Evolutionary conservation across 2,888 invertebrate genomes (phyloP).

Genomic region (Argynnis bischoffii): DNA sequence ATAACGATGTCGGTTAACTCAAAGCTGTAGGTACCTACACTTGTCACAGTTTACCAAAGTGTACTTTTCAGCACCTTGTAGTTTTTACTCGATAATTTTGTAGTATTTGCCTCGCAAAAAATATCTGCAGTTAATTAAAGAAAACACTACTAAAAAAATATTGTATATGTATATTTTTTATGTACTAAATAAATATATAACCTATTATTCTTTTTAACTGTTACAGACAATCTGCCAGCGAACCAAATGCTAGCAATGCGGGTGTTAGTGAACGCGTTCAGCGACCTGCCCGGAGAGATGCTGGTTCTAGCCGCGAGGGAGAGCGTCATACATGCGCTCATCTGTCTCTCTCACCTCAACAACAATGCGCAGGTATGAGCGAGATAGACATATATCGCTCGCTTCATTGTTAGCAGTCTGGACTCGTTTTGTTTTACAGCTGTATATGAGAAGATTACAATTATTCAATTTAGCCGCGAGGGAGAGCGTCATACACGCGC

Average conservation of each 20-base stretch:
- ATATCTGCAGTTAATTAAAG: no score
- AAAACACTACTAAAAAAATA: no score
- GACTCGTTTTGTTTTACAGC: conserved; percentile 51
- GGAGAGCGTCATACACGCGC: conserved; percentile 80
- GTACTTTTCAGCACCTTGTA: no score
- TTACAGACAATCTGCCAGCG: conserved; percentile 81
- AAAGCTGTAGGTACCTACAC: no score
- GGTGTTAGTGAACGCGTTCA: conserved; percentile 91
- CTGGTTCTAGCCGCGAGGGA: conserved; percentile 82
- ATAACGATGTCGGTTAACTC: no score
- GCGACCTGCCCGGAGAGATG: conserved; percentile 85
- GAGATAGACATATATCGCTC: not conserved
- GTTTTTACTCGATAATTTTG: no score
- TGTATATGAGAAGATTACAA: no score
- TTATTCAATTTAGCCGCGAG: conserved; percentile 70
- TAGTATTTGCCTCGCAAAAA: no score
- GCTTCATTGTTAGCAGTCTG: not conserved
- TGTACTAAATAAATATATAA: not conserved
- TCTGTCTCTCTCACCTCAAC: conserved; percentile 77
- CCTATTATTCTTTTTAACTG: not conserved
- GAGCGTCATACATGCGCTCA: conserved; percentile 78
- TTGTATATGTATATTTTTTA: no score
- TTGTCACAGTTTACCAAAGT: no score
- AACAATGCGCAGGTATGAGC: conserved; percentile 84
- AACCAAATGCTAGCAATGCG: conserved; percentile 91